These are phyloP conservation scores for Cynoglossus semilaevis DNA, from an alignment of 2,113 vertebrate species.

Conservation along the genomic window DNA sequence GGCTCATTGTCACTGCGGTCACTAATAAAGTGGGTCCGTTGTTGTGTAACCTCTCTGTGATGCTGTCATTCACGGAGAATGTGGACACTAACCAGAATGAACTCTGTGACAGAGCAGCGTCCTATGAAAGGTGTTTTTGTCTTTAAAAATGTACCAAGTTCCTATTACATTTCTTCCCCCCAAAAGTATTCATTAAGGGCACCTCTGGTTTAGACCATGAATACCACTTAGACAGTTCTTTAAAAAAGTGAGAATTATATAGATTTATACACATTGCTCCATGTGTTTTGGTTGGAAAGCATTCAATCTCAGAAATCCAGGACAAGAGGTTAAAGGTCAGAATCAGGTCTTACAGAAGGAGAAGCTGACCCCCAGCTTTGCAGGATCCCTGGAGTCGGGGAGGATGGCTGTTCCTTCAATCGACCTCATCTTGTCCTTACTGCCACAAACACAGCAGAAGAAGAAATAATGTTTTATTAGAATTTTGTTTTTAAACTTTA, in stretches of 20 bases:
- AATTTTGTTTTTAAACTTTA: no score
- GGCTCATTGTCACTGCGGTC: slow-evolving; percentile 3
- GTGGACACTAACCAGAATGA: neutral
- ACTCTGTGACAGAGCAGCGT: neutral
- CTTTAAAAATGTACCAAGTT: no score
- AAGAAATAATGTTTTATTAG: neutral
- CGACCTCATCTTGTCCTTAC: slow-evolving; percentile 70
- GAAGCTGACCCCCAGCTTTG: slow-evolving; percentile 84
- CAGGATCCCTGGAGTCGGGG: slow-evolving; percentile 72
- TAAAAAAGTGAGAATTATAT: no score
- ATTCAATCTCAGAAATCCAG: no score
- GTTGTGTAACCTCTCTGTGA: slow-evolving; percentile 2
- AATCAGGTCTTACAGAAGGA: slow-evolving; percentile 86
- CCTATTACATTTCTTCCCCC: no score
- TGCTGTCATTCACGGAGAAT: slow-evolving; percentile 1
- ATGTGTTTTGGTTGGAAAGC: no score
- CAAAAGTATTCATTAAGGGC: no score
- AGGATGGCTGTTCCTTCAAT: slow-evolving; percentile 78
- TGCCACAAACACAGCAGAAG: slow-evolving; percentile 33
- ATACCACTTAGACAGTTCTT: no score
- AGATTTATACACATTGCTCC: no score
- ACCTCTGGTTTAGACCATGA: no score
- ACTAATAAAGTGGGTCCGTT: slow-evolving; percentile 1
- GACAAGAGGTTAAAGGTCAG: no score
- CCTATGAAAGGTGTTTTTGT: no score